A percentile compares a stretch with the other conserved stretches of the same genome.
Evolutionary conservation across 2,113 vertebrate species (phyloP).

Genomic region (Danio rerio): GRCz12tu NC_133195.1:58387001-58387500

Average conservation of each 20-base stretch:
- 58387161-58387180: too few relatives aligned
- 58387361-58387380: too few relatives aligned
- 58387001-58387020: slow-evolving; percentile 75
- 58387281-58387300: slow-evolving; percentile 59
- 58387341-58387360: background rate
- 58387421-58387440: background rate
- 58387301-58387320: background rate
- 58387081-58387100: slow-evolving; percentile 79
- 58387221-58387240: slow-evolving; percentile 86
- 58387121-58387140: slow-evolving; percentile 62
- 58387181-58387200: slow-evolving; percentile 28
- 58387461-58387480: slow-evolving; percentile 43
- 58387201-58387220: slow-evolving; percentile 73
- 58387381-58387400: too few relatives aligned
- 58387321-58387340: slow-evolving; percentile 14
- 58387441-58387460: slow-evolving; percentile 52
- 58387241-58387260: slow-evolving; percentile 93
- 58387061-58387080: slow-evolving; percentile 72
- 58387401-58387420: slow-evolving; percentile 62
- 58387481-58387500: slow-evolving; percentile 13
- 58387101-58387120: slow-evolving; percentile 50
- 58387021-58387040: slow-evolving; percentile 73
- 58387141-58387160: slow-evolving; percentile 64
- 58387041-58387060: slow-evolving; percentile 68
- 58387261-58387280: slow-evolving; percentile 88